Percentiles rank a stretch among this genome's conserved stretches.
phyloP scores from a whole-genome alignment of 2,888 invertebrate genomes.

The Acleris sparsana region DNA sequence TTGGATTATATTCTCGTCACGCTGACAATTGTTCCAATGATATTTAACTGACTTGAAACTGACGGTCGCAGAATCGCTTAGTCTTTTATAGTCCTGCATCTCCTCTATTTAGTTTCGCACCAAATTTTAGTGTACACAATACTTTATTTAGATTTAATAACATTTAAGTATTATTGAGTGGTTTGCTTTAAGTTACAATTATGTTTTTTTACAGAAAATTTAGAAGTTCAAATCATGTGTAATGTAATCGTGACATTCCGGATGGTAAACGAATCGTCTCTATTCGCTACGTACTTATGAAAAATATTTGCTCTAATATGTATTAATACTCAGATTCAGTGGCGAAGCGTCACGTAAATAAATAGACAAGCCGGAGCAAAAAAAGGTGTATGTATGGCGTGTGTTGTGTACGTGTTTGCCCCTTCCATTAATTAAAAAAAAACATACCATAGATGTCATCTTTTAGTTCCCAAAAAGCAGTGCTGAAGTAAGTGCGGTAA shows the following conservation, averaged over 20 bases:
- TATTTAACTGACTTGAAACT: constrained; percentile 19
- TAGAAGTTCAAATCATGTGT: constrained; percentile 30
- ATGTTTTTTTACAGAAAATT: constrained; percentile 41
- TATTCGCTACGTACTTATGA: constrained; percentile 54
- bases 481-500: no score
- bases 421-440: no score
- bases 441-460: no score
- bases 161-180: constrained; percentile 38
- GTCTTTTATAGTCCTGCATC: constrained; percentile 17
- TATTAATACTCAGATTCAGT: constrained; percentile 40
- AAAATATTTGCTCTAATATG: constrained; percentile 44
- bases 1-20: no score
- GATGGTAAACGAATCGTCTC: constrained; percentile 45
- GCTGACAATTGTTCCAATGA: no score
- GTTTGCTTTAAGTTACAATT: constrained; percentile 37
- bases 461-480: no score
- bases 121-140: constrained; percentile 43
- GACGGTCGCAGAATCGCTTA: constrained; percentile 9
- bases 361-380: no score
- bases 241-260: constrained; percentile 50
- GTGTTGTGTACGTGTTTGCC: no score
- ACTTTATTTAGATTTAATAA: constrained; percentile 35
- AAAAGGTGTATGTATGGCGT: no score
- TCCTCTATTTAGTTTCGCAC: constrained; percentile 43
- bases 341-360: no score